These are phyloP conservation scores for Eubasilissa regina DNA, from an alignment of 1,140 invertebrate species.

Conservation along the genomic window DNA sequence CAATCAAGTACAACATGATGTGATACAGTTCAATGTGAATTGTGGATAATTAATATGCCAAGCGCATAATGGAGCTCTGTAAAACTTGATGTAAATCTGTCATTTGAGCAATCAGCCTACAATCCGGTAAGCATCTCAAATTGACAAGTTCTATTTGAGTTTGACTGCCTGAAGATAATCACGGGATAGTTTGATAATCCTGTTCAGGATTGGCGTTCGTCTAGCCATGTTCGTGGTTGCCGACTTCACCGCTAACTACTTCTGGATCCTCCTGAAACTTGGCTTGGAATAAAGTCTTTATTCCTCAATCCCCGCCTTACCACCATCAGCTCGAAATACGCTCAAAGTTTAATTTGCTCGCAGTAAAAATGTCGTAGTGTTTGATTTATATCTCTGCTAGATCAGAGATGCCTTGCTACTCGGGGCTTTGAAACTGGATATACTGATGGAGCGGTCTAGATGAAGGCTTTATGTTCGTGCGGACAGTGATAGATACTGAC, in stretches of 20 bases:
- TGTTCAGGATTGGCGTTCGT: constrained; percentile 16
- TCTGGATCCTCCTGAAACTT: constrained; percentile 28
- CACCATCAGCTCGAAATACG: background rate
- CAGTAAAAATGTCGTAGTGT: background rate
- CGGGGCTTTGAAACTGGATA: background rate
- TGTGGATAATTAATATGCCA: no score
- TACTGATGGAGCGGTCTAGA: background rate
- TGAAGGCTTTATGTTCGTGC: constrained; percentile 34
- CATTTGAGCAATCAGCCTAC: constrained; percentile 3
- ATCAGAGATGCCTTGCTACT: background rate
- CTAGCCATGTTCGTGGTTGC: constrained; percentile 20
- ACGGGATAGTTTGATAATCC: constrained; percentile 29
- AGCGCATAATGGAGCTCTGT: background rate
- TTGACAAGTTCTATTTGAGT: constrained; percentile 29
- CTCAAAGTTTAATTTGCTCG: background rate
- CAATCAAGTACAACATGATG: no score
- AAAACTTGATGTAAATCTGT: constrained; percentile 26
- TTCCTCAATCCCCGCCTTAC: background rate
- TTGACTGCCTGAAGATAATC: constrained; percentile 30
- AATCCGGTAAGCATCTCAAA: constrained; percentile 23
- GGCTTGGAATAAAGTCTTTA: constrained; percentile 21
- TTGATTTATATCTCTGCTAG: no score
- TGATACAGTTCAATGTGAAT: no score
- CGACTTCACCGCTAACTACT: constrained; percentile 35
- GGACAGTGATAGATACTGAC: constrained; percentile 50